Evolutionary conservation across 2,797 vertebrate species (phyloP).

Genomic region (Borostomias antarcticus): DNA sequence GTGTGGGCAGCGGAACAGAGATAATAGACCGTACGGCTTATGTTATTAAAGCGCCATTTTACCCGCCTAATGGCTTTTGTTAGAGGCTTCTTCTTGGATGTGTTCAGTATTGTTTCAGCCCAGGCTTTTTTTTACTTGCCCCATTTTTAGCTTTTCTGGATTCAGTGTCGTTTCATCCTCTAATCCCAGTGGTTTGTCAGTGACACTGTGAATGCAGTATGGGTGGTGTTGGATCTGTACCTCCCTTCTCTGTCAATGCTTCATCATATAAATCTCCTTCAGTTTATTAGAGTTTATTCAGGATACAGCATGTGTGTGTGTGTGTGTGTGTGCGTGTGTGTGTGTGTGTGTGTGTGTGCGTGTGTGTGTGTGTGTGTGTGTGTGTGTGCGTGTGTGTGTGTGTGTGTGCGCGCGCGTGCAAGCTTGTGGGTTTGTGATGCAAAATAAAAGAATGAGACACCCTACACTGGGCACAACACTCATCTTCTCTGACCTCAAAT

Average conservation of each 20-base stretch:
- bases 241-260: slow-evolving; percentile 62
- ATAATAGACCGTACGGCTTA: slow-evolving; percentile 58
- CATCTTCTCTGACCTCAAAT: slow-evolving; percentile 73
- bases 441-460: slow-evolving; percentile 63
- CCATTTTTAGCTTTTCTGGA: slow-evolving; percentile 64
- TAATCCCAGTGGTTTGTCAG: slow-evolving; percentile 78
- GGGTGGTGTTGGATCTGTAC: slow-evolving; percentile 53
- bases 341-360: slow-evolving; percentile 10
- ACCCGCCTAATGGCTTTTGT: slow-evolving; percentile 68
- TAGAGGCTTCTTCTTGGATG: slow-evolving; percentile 56
- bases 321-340: slow-evolving; percentile 26
- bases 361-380: slow-evolving; percentile 19
- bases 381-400: slow-evolving; percentile 20
- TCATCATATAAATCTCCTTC: slow-evolving; percentile 60
- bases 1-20: slow-evolving; percentile 47
- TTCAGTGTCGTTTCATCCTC: slow-evolving; percentile 72
- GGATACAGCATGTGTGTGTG: slow-evolving; percentile 68
- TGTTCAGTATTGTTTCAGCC: slow-evolving; percentile 61
- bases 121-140: slow-evolving; percentile 58
- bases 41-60: slow-evolving; percentile 69
- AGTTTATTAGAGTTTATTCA: slow-evolving; percentile 37
- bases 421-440: slow-evolving; percentile 20
- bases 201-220: slow-evolving; percentile 65
- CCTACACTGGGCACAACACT: slow-evolving; percentile 61
- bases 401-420: slow-evolving; percentile 8